Conservation (phyloP, 2,113 vertebrate genomes). For the Ciconia stormi region DNA sequence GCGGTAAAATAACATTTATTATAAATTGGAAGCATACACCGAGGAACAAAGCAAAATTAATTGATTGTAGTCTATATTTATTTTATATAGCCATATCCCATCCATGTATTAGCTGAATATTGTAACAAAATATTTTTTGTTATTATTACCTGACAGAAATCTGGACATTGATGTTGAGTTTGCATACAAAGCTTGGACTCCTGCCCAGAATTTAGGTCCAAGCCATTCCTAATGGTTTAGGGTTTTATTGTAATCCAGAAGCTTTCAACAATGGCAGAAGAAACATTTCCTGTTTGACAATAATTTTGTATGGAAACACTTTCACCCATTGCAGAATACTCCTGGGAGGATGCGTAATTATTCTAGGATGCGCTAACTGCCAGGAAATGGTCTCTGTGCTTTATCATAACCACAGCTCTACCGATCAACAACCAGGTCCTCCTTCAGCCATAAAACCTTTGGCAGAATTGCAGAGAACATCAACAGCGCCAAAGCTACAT, state of each 20-base stretch:
- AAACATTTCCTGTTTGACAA: background rate
- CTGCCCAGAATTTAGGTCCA: background rate
- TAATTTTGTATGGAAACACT: rapidly evolving
- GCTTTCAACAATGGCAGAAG: background rate
- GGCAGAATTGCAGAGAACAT: rapidly evolving
- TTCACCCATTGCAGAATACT: rapidly evolving
- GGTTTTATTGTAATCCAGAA: background rate
- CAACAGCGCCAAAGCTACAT: rapidly evolving
- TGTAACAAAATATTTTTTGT: background rate
- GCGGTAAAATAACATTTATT: background rate
- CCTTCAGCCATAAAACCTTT: background rate
- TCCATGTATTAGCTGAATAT: no score
- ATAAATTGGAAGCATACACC: no score
- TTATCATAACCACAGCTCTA: background rate
- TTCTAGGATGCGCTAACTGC: background rate
- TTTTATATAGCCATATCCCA: rapidly evolving
- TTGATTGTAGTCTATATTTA: rapidly evolving
- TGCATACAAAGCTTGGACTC: rapidly evolving
- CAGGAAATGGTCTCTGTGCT: rapidly evolving
- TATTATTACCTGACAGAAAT: background rate
- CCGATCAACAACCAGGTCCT: rapidly evolving
- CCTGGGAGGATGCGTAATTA: rapidly evolving
- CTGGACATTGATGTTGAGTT: background rate
- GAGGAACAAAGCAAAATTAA: background rate
- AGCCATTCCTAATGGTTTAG: background rate